phyloP scores from a whole-genome alignment of 2,113 vertebrate species.

The Bufo gargarizans region DNA sequence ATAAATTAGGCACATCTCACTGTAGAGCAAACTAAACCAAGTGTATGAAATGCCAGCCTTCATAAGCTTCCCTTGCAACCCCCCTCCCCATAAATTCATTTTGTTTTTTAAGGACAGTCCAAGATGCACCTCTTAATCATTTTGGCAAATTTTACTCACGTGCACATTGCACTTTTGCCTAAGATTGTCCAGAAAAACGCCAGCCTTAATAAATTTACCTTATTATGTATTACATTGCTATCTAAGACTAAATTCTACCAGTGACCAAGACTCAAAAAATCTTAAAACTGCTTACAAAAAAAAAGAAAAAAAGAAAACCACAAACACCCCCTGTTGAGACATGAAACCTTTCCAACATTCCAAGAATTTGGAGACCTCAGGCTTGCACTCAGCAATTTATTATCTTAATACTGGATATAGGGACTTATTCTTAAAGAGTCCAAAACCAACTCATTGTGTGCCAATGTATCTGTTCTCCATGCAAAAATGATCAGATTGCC shows the following conservation, averaged over 20 bases:
- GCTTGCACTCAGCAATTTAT: conserved; percentile 26
- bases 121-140: no score
- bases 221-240: background rate
- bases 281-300: background rate
- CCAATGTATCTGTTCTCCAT: conserved; percentile 36
- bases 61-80: no score
- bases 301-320: conserved; percentile 21
- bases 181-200: no score
- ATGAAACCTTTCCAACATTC: conserved; percentile 5
- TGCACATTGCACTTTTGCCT: no score
- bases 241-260: background rate
- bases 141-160: no score
- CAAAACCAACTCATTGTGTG: conserved; percentile 33
- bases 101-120: no score
- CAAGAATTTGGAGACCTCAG: conserved; percentile 25
- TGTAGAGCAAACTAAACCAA: no score
- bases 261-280: background rate
- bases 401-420: conserved; percentile 27
- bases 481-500: conserved; percentile 1
- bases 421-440: conserved; percentile 14
- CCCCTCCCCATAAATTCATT: no score
- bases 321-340: conserved; percentile 19
- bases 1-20: no score
- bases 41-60: no score
- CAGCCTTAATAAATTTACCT: background rate